These are phyloP conservation scores for Wiebesia pumilae DNA, from an alignment of 1,140 invertebrate genomes.

Conservation along the genomic window DNA sequence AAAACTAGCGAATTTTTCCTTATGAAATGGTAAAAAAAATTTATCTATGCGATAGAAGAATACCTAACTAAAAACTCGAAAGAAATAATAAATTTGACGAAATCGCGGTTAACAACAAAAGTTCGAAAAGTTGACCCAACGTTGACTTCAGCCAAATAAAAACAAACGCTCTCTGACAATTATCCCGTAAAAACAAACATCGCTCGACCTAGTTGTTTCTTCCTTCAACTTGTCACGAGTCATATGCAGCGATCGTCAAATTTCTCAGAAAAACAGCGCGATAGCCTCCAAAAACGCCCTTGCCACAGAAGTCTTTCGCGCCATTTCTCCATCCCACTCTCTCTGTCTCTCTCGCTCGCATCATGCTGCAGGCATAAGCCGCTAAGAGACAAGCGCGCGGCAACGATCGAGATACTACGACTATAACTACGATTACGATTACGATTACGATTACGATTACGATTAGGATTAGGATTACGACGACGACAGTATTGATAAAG, in stretches of 20 bases:
- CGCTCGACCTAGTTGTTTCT: neutral
- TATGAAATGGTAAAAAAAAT: no score
- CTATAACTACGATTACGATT: no score
- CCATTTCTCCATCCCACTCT: constrained; percentile 25
- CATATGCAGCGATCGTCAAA: neutral
- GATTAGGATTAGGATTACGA: no score
- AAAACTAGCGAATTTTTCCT: no score
- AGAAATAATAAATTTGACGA: neutral
- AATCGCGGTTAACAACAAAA: neutral
- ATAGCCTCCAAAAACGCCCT: constrained; percentile 35
- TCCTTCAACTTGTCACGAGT: neutral
- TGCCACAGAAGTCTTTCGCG: constrained; percentile 36
- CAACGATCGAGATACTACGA: constrained; percentile 44
- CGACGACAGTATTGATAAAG: no score
- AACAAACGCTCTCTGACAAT: constrained; percentile 13
- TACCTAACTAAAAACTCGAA: no score
- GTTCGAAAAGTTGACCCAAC: neutral
- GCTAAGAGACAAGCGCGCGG: constrained; percentile 28
- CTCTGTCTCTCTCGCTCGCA: neutral
- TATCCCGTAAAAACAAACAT: constrained; percentile 17
- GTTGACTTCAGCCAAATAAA: constrained; percentile 10
- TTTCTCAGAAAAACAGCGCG: neutral
- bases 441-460: no score
- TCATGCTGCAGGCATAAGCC: neutral
- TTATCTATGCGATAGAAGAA: no score